Conservation (phyloP, 2,113 vertebrate species). For the Planiliza haematocheilus region DNA sequence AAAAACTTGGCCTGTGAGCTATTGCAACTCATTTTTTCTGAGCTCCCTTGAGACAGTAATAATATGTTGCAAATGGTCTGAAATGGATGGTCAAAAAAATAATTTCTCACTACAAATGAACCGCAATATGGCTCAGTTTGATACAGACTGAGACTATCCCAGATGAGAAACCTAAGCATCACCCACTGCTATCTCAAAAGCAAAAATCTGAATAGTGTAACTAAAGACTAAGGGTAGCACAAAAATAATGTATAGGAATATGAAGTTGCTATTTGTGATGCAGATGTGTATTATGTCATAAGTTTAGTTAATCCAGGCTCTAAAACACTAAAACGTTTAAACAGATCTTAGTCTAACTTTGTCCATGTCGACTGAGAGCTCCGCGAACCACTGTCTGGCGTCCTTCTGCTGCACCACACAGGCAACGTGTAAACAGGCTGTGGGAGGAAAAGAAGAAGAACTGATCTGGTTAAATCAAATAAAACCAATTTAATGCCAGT, state of each 20-base stretch:
- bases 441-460: constrained; percentile 33
- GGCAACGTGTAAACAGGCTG: constrained; percentile 97
- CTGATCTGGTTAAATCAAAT: constrained; percentile 17
- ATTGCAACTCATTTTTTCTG: too few species aligned
- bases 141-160: too few species aligned
- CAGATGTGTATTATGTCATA: accelerated
- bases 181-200: too few species aligned
- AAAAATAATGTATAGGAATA: neutral
- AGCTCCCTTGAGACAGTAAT: too few species aligned
- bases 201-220: too few species aligned
- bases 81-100: too few species aligned
- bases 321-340: neutral
- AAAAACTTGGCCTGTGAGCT: too few species aligned
- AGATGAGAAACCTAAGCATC: too few species aligned
- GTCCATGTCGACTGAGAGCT: constrained; percentile 99
- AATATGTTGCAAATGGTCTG: too few species aligned
- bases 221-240: too few species aligned
- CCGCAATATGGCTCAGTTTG: too few species aligned
- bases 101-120: too few species aligned
- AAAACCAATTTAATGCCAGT: constrained; percentile 19
- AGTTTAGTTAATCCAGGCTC: neutral
- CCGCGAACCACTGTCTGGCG: constrained; percentile 98
- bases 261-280: neutral
- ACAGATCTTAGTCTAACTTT: constrained; percentile 85
- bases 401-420: constrained; percentile 99